phyloP scores from a whole-genome alignment of 1,140 invertebrate species.

The Aporrectodea caliginosa region DNA sequence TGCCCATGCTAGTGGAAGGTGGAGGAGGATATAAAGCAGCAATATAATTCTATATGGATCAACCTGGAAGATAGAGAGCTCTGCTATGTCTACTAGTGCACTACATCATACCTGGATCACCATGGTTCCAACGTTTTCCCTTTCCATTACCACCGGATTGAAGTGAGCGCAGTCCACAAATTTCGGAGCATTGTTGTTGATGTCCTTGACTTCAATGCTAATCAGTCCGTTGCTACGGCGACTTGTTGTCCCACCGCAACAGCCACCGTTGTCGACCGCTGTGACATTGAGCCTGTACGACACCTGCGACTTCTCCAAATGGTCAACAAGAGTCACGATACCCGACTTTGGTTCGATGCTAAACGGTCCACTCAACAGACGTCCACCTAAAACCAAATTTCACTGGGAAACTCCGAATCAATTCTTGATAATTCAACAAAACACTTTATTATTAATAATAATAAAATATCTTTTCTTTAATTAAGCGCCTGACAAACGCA shows the following conservation, averaged over 20 bases:
- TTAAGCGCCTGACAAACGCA: not conserved
- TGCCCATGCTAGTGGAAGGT: not conserved
- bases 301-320: conserved; percentile 69
- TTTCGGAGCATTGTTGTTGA: conserved; percentile 90
- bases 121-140: conserved; percentile 33
- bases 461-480: not conserved
- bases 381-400: conserved; percentile 13
- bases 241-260: conserved; percentile 76
- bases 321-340: conserved; percentile 80
- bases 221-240: conserved; percentile 90
- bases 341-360: conserved; percentile 47
- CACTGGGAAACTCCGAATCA: not conserved
- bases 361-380: conserved; percentile 28
- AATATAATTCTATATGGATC: not conserved
- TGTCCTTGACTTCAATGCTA: conserved; percentile 92
- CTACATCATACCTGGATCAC: conserved; percentile 32
- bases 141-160: conserved; percentile 35
- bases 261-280: conserved; percentile 87
- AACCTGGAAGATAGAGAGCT: not conserved
- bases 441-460: not conserved
- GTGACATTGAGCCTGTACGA: conserved; percentile 93
- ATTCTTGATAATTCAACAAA: not conserved
- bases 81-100: not conserved
- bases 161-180: conserved; percentile 89
- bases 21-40: not conserved